Base-by-base conservation (phyloP, 1,140 invertebrate genomes). In the Neodiprion lecontei region DNA sequence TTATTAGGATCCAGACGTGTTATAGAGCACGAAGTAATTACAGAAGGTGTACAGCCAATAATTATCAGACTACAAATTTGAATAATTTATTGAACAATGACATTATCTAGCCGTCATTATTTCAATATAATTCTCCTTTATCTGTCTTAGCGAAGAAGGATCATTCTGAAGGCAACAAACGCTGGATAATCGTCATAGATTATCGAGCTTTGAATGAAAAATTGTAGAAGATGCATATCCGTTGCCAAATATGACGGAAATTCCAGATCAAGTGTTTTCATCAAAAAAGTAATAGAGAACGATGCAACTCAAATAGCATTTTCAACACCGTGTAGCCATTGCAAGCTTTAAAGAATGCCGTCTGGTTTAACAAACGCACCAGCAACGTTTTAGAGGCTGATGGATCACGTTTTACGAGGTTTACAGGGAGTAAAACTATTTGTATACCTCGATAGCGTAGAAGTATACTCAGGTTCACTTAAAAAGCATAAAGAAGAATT, bases 401-500 rank as follows among this genome's bases (percentile, higher is more conserved):
- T 21, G 17, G 17, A 21, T 21, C 17, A 21, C 17, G 17, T 21
- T 21, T 1, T 21, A 21, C 17, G 17, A 21, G 17, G 17, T 21
- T 21, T 21, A 21, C 78, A 79, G 48, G 72, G 76, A n/a, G 69
- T 8, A 0, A 69, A 9, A 11, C 76, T 66, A 65, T 74, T 79
- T 40, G 77, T 77, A 17, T 87, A 84, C 70, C 23, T 86, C 48
- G 85, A 87, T 65, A 82, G 87, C 72, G 40, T 78, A n/a, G 48
- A 72, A 49, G 48, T 83, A 50, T 80, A 78, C 17, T 21, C 17
- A 21, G 17, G 17, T 21, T 81, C 79, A 12, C 82, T 88, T 70
- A 72, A 89, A 72, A 80, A 86, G 72, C 88, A 90, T 72, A 73
- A 86, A n/a, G 68, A 80, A 40, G 75, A 83, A 65, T 53, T 89